Evolutionary conservation across 2,888 invertebrate species (phyloP), one percentile per base, ranked within the genome.

Genomic region (Lucinisca nassula): DNA sequence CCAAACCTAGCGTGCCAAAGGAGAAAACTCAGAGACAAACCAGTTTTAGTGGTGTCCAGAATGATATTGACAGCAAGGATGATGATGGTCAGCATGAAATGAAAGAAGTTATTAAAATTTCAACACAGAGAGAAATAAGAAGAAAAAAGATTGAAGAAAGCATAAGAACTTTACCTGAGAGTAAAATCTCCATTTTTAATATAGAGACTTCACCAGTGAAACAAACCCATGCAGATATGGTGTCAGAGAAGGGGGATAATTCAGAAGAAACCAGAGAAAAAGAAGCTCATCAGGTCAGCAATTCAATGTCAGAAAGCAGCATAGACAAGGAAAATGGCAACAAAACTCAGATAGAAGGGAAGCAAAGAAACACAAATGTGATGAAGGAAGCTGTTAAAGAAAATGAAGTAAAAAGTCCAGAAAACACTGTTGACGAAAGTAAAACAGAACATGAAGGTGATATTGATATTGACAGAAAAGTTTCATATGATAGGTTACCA

Each of bases 71-170:
- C 8, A 3, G 27, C 51, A 30, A 73, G 24, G 58, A 76, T 67
- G 35, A 45, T 38, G 24, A 38, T 6, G 73, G 27, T 1, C 12
- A 17, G 12, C 58, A 27, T 82, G 79, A 75, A 3, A 49, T 74
- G 32, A 21, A 40, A 12, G 84, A 88, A 49, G 80, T 82, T 40
- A 79, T 84, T 8, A 86, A 81, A 79, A 38, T 74, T 0, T 72
- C 84, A 0, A 45, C 87, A 3, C 70, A 79, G 24, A 85, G 79
- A 58, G 92, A 92, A n/a, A 73, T 80, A 12, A 51, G 84, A 35
- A 91, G 82, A 38, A 84, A 75, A 73, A 86, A 77, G 24, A 91
- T 92, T 70, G 86, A 88, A 70, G 89, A 90, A 30, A 73, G 91
- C 75, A 92, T 93, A 6, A 82, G 83, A 55, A 77, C 61, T 6